These are phyloP conservation scores for Numenius phaeopus DNA, from an alignment of 2,797 vertebrate species.

Conservation along the genomic window DNA sequence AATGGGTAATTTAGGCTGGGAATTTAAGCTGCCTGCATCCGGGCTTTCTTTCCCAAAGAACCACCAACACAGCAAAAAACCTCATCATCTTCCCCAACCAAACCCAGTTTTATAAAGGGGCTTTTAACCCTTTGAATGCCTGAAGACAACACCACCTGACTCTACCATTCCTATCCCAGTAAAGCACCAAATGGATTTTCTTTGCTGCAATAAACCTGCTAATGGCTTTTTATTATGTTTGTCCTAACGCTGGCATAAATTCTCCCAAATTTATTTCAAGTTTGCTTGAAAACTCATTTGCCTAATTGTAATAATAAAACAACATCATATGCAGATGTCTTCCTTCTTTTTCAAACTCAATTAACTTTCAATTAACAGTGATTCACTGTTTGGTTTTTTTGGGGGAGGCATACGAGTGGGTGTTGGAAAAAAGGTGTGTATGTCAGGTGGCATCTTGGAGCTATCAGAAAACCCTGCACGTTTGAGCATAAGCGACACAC, in stretches of 20 bases:
- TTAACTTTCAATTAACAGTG: slow-evolving; percentile 72
- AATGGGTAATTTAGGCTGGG: background rate
- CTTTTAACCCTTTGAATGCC: background rate
- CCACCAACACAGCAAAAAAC: background rate
- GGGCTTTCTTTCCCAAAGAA: background rate
- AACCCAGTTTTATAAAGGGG: background rate
- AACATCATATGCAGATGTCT: slow-evolving; percentile 64
- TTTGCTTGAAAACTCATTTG: slow-evolving; percentile 72
- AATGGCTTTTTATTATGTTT: slow-evolving; percentile 15
- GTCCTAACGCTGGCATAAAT: slow-evolving; percentile 41
- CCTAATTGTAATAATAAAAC: slow-evolving; percentile 73
- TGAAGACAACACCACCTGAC: background rate
- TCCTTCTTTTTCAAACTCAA: slow-evolving; percentile 60
- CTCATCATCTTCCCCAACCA: background rate
- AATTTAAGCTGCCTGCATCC: background rate
- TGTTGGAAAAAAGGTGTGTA: background rate
- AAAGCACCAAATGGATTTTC: background rate
- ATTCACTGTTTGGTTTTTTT: background rate
- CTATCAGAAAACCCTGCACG: background rate
- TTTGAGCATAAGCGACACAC: background rate
- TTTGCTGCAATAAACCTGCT: background rate
- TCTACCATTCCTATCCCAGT: background rate
- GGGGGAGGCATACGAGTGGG: background rate
- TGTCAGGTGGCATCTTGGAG: background rate
- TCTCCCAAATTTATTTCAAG: slow-evolving; percentile 61